phyloP scores from a whole-genome alignment of 1,140 invertebrate genomes.

The Cyclargus thomasi region DNA sequence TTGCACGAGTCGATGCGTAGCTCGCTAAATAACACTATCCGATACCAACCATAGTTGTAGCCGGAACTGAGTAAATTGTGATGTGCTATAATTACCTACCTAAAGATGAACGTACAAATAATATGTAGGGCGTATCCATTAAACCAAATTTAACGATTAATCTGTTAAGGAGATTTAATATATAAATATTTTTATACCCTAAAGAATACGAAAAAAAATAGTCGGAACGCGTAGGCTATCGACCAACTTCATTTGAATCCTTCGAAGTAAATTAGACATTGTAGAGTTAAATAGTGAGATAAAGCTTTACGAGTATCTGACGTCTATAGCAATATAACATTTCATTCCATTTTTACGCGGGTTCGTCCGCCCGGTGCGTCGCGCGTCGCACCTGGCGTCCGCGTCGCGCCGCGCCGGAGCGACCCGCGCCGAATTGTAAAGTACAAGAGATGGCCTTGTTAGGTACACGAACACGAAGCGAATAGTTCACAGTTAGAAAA shows the following conservation, averaged over 20 bases:
- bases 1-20: background rate
- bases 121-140: slow-evolving; percentile 56
- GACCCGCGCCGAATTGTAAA: slow-evolving; percentile 45
- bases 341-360: slow-evolving; percentile 55
- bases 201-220: slow-evolving; percentile 38
- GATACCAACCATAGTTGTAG: slow-evolving; percentile 50
- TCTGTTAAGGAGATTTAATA: slow-evolving; percentile 42
- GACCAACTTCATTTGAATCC: slow-evolving; percentile 48
- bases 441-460: slow-evolving; percentile 67
- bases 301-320: slow-evolving; percentile 52
- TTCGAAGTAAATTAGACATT: slow-evolving; percentile 34
- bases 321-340: slow-evolving; percentile 44
- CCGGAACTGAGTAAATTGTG: slow-evolving; percentile 49
- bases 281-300: slow-evolving; percentile 48
- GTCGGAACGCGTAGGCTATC: slow-evolving; percentile 48
- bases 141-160: slow-evolving; percentile 51
- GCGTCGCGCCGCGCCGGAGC: slow-evolving; percentile 15
- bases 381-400: slow-evolving; percentile 18
- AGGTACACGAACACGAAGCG: slow-evolving; percentile 35
- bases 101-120: slow-evolving; percentile 69
- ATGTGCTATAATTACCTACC: slow-evolving; percentile 58
- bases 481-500: slow-evolving; percentile 38
- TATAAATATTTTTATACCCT: slow-evolving; percentile 69
- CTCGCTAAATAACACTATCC: slow-evolving; percentile 4
- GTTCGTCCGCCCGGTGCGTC: slow-evolving; percentile 26